Conservation (phyloP, 2,888 invertebrate genomes). For the Drosophila neotestacea region DNA sequence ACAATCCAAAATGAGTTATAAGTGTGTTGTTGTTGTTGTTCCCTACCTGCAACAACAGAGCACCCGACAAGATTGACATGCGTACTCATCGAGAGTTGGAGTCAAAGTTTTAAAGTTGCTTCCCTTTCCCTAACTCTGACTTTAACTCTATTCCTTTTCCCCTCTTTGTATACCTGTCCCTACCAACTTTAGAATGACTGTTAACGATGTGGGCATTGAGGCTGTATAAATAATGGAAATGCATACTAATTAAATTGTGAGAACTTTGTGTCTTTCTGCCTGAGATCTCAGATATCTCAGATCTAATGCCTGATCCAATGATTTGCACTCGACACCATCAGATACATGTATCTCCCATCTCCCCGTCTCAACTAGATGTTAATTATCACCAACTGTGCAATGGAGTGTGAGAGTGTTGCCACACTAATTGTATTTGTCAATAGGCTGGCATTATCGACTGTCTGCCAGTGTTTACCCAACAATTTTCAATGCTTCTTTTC, state of each 20-base stretch:
- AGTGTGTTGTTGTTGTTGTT: constrained; percentile 28
- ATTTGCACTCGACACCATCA: constrained; percentile 60
- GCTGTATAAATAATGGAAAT: constrained; percentile 72
- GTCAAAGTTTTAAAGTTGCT: constrained; percentile 17
- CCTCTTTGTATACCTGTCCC: not conserved
- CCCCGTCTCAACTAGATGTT: constrained; percentile 47
- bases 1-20: constrained; percentile 65
- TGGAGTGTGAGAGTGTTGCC: constrained; percentile 54
- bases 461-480: constrained; percentile 22
- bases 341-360: constrained; percentile 16
- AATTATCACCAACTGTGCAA: constrained; percentile 52
- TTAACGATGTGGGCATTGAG: constrained; percentile 60
- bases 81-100: constrained; percentile 32
- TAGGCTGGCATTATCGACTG: constrained; percentile 36
- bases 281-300: constrained; percentile 5
- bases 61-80: constrained; percentile 58
- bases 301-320: constrained; percentile 41
- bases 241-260: constrained; percentile 77
- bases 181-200: not conserved
- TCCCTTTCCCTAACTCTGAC: not conserved
- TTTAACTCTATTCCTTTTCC: not conserved
- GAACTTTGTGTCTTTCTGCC: constrained; percentile 49
- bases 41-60: constrained; percentile 47
- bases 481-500: constrained; percentile 15
- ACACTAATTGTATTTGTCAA: constrained; percentile 70